These are phyloP conservation scores for Andrena dorsata DNA, from an alignment of 2,888 invertebrate genomes.

Conservation along the genomic window DNA sequence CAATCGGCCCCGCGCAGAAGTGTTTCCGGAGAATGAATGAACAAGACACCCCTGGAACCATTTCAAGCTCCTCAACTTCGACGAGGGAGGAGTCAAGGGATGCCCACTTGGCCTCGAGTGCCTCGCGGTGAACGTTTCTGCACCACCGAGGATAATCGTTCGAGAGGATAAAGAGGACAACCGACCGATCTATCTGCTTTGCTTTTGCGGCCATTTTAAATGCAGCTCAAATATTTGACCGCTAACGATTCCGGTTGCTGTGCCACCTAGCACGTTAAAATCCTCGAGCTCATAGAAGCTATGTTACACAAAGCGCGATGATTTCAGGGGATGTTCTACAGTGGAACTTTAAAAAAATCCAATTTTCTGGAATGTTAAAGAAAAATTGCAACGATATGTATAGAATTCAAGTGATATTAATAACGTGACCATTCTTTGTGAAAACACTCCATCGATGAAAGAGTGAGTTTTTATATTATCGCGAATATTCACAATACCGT, in stretches of 20 bases:
- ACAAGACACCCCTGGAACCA: slow-evolving; percentile 70
- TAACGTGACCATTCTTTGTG: no score
- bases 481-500: no score
- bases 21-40: slow-evolving; percentile 81
- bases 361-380: no score
- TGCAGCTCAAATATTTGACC: slow-evolving; percentile 32
- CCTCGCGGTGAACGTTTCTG: slow-evolving; percentile 70
- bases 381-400: no score
- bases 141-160: slow-evolving; percentile 67
- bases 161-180: slow-evolving; percentile 66
- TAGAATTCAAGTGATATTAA: no score
- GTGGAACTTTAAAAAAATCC: no score
- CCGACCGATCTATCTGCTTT: slow-evolving; percentile 42
- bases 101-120: slow-evolving; percentile 79
- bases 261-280: no score
- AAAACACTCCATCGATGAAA: no score
- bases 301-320: no score
- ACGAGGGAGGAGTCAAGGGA: slow-evolving; percentile 74
- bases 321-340: no score
- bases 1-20: slow-evolving; percentile 77
- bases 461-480: no score
- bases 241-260: neutral
- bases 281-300: no score
- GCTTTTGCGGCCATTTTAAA: slow-evolving; percentile 38
- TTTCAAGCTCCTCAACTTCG: slow-evolving; percentile 69